These are phyloP conservation scores for Smittia aterrima DNA, from an alignment of 2,888 invertebrate genomes.

Conservation along the genomic window DNA sequence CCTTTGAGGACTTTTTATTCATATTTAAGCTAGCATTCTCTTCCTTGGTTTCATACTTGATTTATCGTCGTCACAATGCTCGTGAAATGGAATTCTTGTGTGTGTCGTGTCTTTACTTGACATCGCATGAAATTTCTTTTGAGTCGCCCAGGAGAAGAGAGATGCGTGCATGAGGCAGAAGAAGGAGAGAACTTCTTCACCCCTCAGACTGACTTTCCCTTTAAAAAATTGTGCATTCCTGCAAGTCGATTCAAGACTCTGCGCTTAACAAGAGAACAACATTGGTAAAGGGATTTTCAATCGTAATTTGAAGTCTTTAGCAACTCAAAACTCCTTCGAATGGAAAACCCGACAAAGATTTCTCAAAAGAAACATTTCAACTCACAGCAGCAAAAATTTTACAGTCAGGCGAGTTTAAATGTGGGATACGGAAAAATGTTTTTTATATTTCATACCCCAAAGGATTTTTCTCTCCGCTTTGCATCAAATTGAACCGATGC, in stretches of 20 bases:
- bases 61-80: slow-evolving; percentile 22
- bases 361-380: neutral
- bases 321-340: too few relatives aligned
- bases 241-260: neutral
- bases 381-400: neutral
- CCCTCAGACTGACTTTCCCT: slow-evolving; percentile 14
- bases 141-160: neutral
- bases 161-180: neutral
- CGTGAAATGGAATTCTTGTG: neutral
- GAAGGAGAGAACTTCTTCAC: neutral
- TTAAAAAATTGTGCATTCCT: neutral
- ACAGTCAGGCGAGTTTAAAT: slow-evolving; percentile 37
- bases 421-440: slow-evolving; percentile 1
- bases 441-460: slow-evolving; percentile 31
- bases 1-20: slow-evolving; percentile 11
- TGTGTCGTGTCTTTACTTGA: slow-evolving; percentile 20
- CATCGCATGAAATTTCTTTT: slow-evolving; percentile 13
- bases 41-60: slow-evolving; percentile 10
- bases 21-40: neutral
- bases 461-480: slow-evolving; percentile 30
- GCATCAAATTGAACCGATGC: slow-evolving; percentile 40
- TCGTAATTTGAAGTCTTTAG: too few relatives aligned
- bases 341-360: too few relatives aligned
- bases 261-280: too few relatives aligned
- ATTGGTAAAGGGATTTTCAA: too few relatives aligned